Conservation (phyloP, 2,888 invertebrate genomes). For the Drosophila anomelani region DNA sequence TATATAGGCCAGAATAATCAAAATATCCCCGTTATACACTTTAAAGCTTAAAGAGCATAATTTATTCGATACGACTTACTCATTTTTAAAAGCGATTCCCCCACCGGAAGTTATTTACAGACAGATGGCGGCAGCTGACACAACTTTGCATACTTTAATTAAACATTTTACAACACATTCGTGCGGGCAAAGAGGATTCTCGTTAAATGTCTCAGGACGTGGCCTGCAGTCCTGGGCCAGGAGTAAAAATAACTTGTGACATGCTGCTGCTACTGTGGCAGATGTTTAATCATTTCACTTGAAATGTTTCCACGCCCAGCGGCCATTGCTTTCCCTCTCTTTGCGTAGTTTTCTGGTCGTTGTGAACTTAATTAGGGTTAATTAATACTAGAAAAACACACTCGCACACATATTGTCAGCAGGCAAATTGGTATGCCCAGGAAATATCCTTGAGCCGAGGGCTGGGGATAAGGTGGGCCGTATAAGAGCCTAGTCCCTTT, state of each 20-base stretch:
- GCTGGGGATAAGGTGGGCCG: not conserved
- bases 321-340: slow-evolving; percentile 11
- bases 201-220: slow-evolving; percentile 67
- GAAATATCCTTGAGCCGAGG: slow-evolving; percentile 3
- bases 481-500: slow-evolving; percentile 10
- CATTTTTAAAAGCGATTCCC: not conserved
- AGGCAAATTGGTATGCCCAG: slow-evolving; percentile 65
- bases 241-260: slow-evolving; percentile 43
- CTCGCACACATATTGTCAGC: slow-evolving; percentile 55
- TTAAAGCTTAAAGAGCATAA: not conserved
- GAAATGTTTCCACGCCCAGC: slow-evolving; percentile 49
- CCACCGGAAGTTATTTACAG: slow-evolving; percentile 68
- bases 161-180: slow-evolving; percentile 62
- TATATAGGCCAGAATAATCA: not conserved
- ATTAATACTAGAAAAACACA: slow-evolving; percentile 72
- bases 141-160: slow-evolving; percentile 74
- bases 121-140: slow-evolving; percentile 64
- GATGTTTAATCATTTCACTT: slow-evolving; percentile 61
- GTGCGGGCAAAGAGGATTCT: slow-evolving; percentile 60
- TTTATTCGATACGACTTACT: not conserved
- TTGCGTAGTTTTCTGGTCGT: slow-evolving; percentile 29
- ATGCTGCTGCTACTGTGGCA: slow-evolving; percentile 20
- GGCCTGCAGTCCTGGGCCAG: slow-evolving; percentile 58
- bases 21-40: not conserved
- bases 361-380: slow-evolving; percentile 76